Evolutionary conservation across 2,797 vertebrate genomes (phyloP).

Genomic region (Sus cebifrons): DNA sequence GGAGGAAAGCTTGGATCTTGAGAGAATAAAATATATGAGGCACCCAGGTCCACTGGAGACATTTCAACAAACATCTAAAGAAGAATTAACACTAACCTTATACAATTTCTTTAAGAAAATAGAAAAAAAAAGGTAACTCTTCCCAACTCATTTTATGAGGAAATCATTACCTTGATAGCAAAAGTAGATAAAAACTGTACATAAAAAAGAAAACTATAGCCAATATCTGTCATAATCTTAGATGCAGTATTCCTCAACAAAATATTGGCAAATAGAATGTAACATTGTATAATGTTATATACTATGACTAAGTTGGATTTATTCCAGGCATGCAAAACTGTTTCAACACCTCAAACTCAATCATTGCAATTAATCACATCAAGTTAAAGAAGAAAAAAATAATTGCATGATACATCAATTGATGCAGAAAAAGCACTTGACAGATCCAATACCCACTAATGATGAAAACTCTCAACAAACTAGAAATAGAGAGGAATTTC

Average conservation of each 20-base stretch:
- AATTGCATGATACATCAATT: background rate
- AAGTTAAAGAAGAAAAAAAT: slow-evolving; percentile 46
- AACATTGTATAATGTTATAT: background rate
- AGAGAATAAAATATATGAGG: background rate
- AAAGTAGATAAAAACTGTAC: background rate
- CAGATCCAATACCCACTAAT: background rate
- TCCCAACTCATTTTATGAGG: background rate
- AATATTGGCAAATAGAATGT: background rate
- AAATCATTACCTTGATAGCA: slow-evolving; percentile 12
- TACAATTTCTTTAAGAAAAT: background rate
- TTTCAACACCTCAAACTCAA: background rate
- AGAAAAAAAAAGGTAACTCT: background rate
- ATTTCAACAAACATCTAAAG: background rate
- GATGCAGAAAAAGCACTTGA: background rate
- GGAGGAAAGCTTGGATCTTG: background rate
- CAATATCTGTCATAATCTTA: background rate
- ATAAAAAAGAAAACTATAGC: background rate
- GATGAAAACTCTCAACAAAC: background rate
- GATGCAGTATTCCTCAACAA: background rate
- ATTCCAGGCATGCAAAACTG: background rate
- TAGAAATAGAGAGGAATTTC: background rate
- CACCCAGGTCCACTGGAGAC: background rate
- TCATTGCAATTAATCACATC: background rate
- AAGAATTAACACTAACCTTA: background rate
- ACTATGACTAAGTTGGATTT: background rate